Base-by-base conservation (phyloP, 2,888 invertebrate species). In the Mystacides longicornis region DNA sequence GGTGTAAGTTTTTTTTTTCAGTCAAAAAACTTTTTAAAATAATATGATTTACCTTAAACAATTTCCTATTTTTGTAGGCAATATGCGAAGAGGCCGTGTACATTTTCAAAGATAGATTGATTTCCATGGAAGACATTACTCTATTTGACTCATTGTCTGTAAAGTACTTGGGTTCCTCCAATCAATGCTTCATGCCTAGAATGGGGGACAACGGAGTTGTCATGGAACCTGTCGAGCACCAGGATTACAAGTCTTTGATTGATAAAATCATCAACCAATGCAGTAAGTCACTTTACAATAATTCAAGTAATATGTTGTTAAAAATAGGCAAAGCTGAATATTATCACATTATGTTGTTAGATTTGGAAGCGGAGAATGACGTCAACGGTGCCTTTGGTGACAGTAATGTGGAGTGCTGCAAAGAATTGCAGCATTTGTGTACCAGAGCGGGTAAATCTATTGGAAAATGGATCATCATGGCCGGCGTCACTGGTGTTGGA, bases 401-500 rank as follows among this genome's bases (percentile, higher is more conserved):
- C 22, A 45, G 20, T 20, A 54, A 57, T 33, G 55, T 47, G 0
- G 60, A 58, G 16, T 45, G 50, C 19, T 52, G 55, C 5, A 14
- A 18, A 3, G 60, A 60, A 27, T 21, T 60, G 19, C 48, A 51
- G 47, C 42, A 51, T 2, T 42, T 60, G 1, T 47, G 53, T 16
- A 14, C 55, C 7, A n/a, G 49, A 5, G 52, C 42, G 7, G 58
- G 57, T 4, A 52, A 57, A 20, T 46, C 51, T 14, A 63, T 75
- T 72, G 68, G 68, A 55, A 72, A 72, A 11, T 86, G 86, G 0
- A 67, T 84, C n/a, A 75, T 88, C 37, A 71, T 89, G 60, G 82
- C 87, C 62, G 93, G 92, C 0, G 77, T 84, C 62, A 82, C 88
- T 23, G 96, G 94, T 45, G 81, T 82, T 49, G 92, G 95, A 0